Conservation (phyloP, 2,797 vertebrate species). For the Fistularia commersonii region DNA sequence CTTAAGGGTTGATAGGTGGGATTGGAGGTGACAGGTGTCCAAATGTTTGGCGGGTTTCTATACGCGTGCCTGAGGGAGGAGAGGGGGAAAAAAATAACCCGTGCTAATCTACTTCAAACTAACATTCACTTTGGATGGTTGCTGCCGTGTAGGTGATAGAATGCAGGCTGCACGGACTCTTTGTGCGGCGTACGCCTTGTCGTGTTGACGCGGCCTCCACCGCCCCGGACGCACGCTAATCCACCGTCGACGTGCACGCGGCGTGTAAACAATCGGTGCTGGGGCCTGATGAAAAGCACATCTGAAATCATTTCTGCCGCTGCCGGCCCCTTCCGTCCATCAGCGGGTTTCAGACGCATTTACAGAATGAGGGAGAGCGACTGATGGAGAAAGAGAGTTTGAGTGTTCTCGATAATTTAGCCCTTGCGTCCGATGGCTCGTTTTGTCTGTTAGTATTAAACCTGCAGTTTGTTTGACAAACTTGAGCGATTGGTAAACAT, state of each 20-base stretch:
- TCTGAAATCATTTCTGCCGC: no score
- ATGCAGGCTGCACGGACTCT: conserved; percentile 38
- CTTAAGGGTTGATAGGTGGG: conserved; percentile 48
- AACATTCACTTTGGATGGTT: conserved; percentile 68
- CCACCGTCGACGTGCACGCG: no score
- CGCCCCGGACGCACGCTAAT: neutral
- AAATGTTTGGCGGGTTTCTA: conserved; percentile 77
- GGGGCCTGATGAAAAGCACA: neutral
- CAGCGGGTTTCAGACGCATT: no score
- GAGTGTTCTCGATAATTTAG: no score
- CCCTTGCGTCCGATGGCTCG: no score
- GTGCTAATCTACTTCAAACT: conserved; percentile 73
- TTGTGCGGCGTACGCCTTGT: neutral
- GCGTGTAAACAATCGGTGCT: neutral
- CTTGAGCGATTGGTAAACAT: no score
- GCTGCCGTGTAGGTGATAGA: conserved; percentile 50
- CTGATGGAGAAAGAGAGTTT: no score
- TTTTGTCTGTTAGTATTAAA: no score
- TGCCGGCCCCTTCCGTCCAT: no score
- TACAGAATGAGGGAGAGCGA: no score
- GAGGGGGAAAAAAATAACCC: conserved; percentile 47
- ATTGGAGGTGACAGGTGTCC: conserved; percentile 78
- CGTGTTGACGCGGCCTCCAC: neutral
- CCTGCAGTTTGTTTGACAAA: no score
- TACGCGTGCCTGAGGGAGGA: conserved; percentile 59